These are phyloP conservation scores for Tipula helvola DNA, from an alignment of 2,888 invertebrate species.

Conservation along the genomic window DNA sequence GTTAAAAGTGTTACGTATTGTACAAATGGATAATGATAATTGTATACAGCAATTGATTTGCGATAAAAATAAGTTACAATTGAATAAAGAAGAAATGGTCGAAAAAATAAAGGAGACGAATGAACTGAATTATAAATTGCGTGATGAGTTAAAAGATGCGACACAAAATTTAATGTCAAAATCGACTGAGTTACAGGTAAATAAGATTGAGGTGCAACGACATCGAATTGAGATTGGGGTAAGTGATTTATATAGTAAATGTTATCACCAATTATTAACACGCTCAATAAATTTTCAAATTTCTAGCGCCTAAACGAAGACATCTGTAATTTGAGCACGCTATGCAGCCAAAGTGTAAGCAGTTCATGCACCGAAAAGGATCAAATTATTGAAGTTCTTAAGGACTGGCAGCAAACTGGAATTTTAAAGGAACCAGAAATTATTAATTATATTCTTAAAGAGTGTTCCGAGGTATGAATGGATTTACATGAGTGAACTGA, in stretches of 20 bases:
- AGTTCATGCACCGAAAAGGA: conserved; percentile 28
- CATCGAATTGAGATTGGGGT: conserved; percentile 46
- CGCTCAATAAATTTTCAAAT: not conserved
- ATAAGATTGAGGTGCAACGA: conserved; percentile 40
- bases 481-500: not conserved
- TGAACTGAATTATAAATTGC: conserved; percentile 40
- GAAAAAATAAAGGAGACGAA: conserved; percentile 43
- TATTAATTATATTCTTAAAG: conserved; percentile 28
- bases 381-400: conserved; percentile 30
- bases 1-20: conserved; percentile 56
- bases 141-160: conserved; percentile 42
- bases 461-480: conserved; percentile 30
- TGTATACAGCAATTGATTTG: conserved; percentile 48
- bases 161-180: conserved; percentile 40
- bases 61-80: conserved; percentile 33
- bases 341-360: conserved; percentile 32
- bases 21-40: conserved; percentile 56
- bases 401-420: conserved; percentile 34
- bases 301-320: conserved; percentile 42
- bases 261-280: not conserved
- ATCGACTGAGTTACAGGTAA: conserved; percentile 39
- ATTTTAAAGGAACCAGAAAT: conserved; percentile 31
- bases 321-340: conserved; percentile 43
- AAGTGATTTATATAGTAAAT: conserved; percentile 26
- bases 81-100: conserved; percentile 35